Evolutionary conservation across 1,140 invertebrate genomes (phyloP).

Genomic region (Drosophila arizonae): DNA sequence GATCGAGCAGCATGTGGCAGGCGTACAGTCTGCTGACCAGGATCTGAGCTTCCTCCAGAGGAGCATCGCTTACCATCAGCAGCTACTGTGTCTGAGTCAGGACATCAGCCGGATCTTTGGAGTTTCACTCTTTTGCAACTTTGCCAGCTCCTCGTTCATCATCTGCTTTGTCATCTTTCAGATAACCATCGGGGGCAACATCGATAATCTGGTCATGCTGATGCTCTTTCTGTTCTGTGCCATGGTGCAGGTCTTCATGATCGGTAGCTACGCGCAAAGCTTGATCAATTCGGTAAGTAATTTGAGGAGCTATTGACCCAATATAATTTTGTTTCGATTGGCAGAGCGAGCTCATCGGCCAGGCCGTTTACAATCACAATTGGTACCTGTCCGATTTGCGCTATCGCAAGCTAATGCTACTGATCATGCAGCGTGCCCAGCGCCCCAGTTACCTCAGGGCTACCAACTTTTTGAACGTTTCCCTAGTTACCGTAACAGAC

Average conservation of each 20-base stretch:
- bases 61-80: conserved; percentile 61
- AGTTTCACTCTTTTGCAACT: conserved; percentile 63
- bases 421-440: conserved; percentile 58
- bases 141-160: conserved; percentile 62
- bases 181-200: conserved; percentile 63
- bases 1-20: conserved; percentile 46
- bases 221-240: conserved; percentile 64
- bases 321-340: not conserved
- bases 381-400: conserved; percentile 49
- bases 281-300: conserved; percentile 58
- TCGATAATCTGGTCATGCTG: conserved; percentile 66
- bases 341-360: conserved; percentile 56
- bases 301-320: not conserved
- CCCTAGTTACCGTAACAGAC: conserved; percentile 55
- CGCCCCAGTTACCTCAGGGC: conserved; percentile 56
- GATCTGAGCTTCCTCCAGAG: conserved; percentile 57
- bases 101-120: conserved; percentile 67
- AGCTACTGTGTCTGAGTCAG: conserved; percentile 44
- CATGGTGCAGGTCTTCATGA: conserved; percentile 69
- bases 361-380: conserved; percentile 61
- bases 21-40: not conserved
- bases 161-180: conserved; percentile 77
- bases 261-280: conserved; percentile 60
- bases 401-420: conserved; percentile 55
- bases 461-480: conserved; percentile 57